Evolutionary conservation across 2,888 invertebrate species (phyloP).

Genomic region (Steinernema hermaphroditum): DNA sequence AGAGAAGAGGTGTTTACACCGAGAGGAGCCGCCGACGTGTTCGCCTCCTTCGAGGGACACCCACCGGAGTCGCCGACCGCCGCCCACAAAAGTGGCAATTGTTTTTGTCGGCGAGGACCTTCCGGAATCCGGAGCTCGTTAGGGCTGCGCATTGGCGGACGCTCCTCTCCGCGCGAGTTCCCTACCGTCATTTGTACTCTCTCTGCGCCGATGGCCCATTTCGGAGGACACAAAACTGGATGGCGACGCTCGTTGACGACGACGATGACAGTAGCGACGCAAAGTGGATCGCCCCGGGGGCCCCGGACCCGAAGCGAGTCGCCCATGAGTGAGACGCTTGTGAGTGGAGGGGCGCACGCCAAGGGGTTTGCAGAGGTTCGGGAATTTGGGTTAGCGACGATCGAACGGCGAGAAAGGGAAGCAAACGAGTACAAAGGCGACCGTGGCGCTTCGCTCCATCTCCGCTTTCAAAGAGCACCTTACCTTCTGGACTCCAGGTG

Average conservation of each 20-base stretch:
- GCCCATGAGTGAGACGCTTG: not conserved
- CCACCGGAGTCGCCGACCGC: too few relatives aligned
- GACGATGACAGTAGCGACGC: not conserved
- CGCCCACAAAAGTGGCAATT: too few relatives aligned
- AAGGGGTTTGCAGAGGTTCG: not conserved
- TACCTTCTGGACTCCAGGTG: too few relatives aligned
- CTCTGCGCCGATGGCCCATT: slow-evolving; percentile 17
- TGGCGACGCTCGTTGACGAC: slow-evolving; percentile 5
- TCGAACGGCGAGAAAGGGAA: not conserved
- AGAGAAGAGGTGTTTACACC: slow-evolving; percentile 2
- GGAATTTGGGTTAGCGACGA: slow-evolving; percentile 10
- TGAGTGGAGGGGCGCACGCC: not conserved
- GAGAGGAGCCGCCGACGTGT: not conserved
- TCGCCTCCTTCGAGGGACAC: too few relatives aligned
- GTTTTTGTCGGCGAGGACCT: too few relatives aligned
- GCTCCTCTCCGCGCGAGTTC: not conserved
- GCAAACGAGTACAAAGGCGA: too few relatives aligned
- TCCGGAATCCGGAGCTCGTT: too few relatives aligned
- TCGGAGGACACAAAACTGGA: slow-evolving; percentile 1
- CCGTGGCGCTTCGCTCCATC: too few relatives aligned
- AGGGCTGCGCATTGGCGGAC: not conserved
- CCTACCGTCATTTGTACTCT: not conserved
- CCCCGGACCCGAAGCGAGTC: not conserved
- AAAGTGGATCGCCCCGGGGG: slow-evolving; percentile 5
- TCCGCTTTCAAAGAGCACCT: too few relatives aligned